These are phyloP conservation scores for Drosophila acutilabella DNA, from an alignment of 2,888 invertebrate species.

Conservation along the genomic window DNA sequence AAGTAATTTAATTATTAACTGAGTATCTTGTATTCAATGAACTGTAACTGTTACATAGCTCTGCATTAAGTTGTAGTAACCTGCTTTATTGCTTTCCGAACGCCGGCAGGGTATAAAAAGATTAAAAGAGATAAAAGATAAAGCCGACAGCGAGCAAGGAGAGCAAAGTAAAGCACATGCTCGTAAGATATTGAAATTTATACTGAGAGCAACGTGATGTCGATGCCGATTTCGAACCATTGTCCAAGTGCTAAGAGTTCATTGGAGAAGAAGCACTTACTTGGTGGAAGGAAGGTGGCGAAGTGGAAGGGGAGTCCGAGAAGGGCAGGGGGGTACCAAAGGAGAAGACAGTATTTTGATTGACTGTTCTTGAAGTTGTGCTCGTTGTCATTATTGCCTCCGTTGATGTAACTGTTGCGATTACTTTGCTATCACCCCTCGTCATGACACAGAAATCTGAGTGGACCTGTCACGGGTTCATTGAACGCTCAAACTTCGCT, in stretches of 20 bases:
- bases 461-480: conserved; percentile 44
- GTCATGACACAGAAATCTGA: conserved; percentile 1
- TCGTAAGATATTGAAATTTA: conserved; percentile 44
- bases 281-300: background rate
- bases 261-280: conserved; percentile 13
- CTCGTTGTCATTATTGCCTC: conserved; percentile 15
- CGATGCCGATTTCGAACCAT: conserved; percentile 7
- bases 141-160: conserved; percentile 19
- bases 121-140: conserved; percentile 63
- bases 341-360: conserved; percentile 27
- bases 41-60: background rate
- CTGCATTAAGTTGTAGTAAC: background rate
- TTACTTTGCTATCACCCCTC: conserved; percentile 44
- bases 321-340: background rate
- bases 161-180: conserved; percentile 14
- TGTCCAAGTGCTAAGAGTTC: conserved; percentile 20
- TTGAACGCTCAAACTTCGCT: conserved; percentile 41
- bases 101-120: conserved; percentile 12
- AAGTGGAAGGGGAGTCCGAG: background rate
- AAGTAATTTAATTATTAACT: too few species aligned
- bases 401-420: conserved; percentile 40
- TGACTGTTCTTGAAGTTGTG: conserved; percentile 35
- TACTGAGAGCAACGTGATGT: conserved; percentile 21
- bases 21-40: background rate
- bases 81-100: background rate